Percentiles rank a stretch among this genome's conserved stretches.
These are phyloP conservation scores for Rhagonycha fulva DNA, from an alignment of 2,888 invertebrate genomes.

Conservation along the genomic window DNA sequence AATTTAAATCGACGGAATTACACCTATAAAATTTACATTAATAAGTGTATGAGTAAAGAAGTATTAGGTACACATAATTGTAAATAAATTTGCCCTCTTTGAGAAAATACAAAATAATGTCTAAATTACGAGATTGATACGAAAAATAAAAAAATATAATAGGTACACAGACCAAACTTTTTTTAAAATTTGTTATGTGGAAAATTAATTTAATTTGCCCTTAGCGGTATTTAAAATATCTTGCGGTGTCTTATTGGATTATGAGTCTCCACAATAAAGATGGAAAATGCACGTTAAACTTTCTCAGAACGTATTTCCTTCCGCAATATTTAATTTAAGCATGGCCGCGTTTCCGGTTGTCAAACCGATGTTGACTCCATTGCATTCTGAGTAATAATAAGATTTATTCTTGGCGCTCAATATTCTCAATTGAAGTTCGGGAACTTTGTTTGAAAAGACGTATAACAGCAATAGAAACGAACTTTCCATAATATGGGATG, in stretches of 20 bases:
- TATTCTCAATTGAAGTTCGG: constrained; percentile 46
- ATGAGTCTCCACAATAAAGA: neutral
- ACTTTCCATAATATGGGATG: constrained; percentile 29
- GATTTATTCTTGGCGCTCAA: constrained; percentile 53
- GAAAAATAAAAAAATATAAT: neutral
- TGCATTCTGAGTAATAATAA: constrained; percentile 53
- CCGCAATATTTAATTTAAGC: constrained; percentile 54
- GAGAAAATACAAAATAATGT: neutral
- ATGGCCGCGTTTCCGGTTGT: constrained; percentile 49
- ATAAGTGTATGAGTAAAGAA: neutral
- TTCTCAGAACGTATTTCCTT: constrained; percentile 34
- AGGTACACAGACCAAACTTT: neutral
- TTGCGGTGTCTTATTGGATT: neutral
- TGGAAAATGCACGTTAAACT: constrained; percentile 29
- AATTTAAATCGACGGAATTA: neutral
- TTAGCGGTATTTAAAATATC: neutral
- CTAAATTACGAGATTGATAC: neutral
- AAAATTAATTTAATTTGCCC: neutral
- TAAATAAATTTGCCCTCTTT: neutral
- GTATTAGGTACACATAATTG: neutral
- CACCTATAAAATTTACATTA: neutral
- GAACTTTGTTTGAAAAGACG: constrained; percentile 44
- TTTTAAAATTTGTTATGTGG: neutral
- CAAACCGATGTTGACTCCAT: constrained; percentile 54
- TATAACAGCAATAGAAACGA: constrained; percentile 41